Conservation (phyloP, 2,888 invertebrate genomes). For the Gortyna flavago region DNA sequence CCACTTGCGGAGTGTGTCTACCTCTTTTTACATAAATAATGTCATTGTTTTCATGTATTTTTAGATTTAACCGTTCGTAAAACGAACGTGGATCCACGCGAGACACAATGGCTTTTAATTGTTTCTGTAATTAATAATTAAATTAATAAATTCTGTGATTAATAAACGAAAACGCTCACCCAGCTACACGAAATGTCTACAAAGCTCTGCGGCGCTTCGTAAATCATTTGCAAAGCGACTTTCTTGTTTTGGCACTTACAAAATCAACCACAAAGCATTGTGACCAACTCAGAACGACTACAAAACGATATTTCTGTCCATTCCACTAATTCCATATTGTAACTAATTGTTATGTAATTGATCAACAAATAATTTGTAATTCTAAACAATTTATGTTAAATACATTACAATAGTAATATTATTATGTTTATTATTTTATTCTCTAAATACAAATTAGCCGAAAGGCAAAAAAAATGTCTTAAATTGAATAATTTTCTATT, state of each 20-base stretch:
- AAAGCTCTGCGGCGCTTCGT: not conserved
- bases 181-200: not conserved
- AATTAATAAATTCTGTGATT: too few relatives aligned
- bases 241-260: not conserved
- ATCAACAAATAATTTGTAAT: not conserved
- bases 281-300: not conserved
- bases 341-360: constrained; percentile 1
- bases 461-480: not conserved
- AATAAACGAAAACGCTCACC: not conserved
- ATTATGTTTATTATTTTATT: too few relatives aligned
- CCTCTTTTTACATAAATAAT: too few relatives aligned
- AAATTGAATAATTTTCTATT: not conserved
- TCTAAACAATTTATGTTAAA: not conserved
- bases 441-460: not conserved
- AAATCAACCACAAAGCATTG: not conserved
- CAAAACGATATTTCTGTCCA: not conserved
- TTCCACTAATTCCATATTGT: constrained; percentile 1
- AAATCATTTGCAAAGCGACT: not conserved
- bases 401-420: not conserved
- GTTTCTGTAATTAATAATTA: too few relatives aligned
- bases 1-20: too few relatives aligned
- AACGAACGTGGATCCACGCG: too few relatives aligned
- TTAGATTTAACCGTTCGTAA: not conserved
- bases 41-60: not conserved
- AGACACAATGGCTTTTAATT: too few relatives aligned